Conservation (phyloP, 2,888 invertebrate genomes). For the Norana najaformis region DNA sequence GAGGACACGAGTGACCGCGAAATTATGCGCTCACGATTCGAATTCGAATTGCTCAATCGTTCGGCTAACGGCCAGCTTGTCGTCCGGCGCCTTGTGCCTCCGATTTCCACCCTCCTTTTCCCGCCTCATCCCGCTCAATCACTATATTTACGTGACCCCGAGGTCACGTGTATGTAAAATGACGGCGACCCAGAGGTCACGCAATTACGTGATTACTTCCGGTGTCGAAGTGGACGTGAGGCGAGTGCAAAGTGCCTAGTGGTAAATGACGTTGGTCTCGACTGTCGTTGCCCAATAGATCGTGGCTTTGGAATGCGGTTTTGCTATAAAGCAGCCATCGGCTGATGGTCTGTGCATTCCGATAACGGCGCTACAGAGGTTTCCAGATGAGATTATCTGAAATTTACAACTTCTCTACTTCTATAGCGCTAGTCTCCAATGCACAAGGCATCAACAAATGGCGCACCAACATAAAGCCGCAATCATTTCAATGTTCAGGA, state of each 20-base stretch:
- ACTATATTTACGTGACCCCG: neutral
- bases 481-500: too few species aligned
- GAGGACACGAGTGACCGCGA: conserved; percentile 7
- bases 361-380: too few species aligned
- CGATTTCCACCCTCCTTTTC: neutral
- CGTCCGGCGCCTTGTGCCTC: neutral
- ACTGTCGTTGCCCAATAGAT: neutral
- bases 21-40: conserved; percentile 13
- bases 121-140: conserved; percentile 1
- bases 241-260: neutral
- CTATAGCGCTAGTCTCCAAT: too few species aligned
- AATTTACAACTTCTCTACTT: too few species aligned
- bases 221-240: neutral
- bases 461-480: too few species aligned
- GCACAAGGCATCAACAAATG: too few species aligned
- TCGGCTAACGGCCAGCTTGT: neutral
- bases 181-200: conserved; percentile 1
- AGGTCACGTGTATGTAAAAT: conserved; percentile 13
- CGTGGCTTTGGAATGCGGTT: neutral
- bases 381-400: neutral
- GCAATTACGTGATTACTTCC: conserved; percentile 7
- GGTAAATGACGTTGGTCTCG: neutral
- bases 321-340: too few species aligned
- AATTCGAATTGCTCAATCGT: neutral
- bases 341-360: too few species aligned